A percentile compares a stretch with the other conserved stretches of the same genome.
Evolutionary conservation across 2,888 invertebrate species (phyloP).

Genomic region (Mechanitis mazaeus): DNA sequence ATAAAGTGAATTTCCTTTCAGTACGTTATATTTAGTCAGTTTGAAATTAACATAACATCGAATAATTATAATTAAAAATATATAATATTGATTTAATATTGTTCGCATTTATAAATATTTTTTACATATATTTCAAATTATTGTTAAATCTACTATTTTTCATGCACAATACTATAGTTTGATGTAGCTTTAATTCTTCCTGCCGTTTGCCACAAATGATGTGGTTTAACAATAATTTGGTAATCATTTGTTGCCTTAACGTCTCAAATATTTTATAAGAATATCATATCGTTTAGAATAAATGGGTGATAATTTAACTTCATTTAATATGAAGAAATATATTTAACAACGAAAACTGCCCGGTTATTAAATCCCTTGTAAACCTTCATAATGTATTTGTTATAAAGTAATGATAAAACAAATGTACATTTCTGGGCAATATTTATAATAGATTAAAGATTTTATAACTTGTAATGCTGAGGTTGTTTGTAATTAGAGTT

Average conservation of each 20-base stretch:
- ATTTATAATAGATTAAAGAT: conserved; percentile 16
- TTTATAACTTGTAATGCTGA: conserved; percentile 19
- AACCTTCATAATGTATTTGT: neutral
- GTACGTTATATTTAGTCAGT: too few relatives aligned
- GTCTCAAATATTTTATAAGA: conserved; percentile 39
- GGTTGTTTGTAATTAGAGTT: conserved; percentile 5
- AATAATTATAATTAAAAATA: too few relatives aligned
- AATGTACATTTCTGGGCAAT: neutral
- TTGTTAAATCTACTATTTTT: too few relatives aligned
- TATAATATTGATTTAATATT: too few relatives aligned
- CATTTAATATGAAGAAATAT: conserved; percentile 26
- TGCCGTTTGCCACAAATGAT: conserved; percentile 13
- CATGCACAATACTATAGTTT: neutral
- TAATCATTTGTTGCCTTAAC: conserved; percentile 57
- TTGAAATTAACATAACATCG: too few relatives aligned
- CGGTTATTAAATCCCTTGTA: conserved; percentile 8
- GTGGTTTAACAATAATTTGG: conserved; percentile 42
- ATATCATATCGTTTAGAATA: too few relatives aligned
- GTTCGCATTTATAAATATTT: too few relatives aligned
- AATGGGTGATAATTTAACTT: too few relatives aligned
- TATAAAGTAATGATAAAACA: neutral
- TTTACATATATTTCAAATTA: too few relatives aligned
- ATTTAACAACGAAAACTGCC: conserved; percentile 48
- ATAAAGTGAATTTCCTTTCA: too few relatives aligned
- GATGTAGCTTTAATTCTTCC: conserved; percentile 5